Evolutionary conservation across 2,113 vertebrate species (phyloP).

Genomic region (Hypomesus transpacificus): DNA sequence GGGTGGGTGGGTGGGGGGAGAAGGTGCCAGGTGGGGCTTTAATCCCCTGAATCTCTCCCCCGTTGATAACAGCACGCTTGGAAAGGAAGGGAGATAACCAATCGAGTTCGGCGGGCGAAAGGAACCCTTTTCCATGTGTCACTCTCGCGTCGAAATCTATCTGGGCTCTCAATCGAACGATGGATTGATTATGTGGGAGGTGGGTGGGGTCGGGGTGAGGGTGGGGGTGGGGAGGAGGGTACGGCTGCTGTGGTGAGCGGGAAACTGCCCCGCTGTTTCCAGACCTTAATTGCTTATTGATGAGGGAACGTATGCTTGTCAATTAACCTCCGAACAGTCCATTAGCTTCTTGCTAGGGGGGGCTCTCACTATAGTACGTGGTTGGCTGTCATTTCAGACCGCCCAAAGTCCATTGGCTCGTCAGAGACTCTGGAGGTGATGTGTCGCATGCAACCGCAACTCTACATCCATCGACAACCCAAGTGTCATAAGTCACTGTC

Average conservation of each 20-base stretch:
- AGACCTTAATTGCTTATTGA: slow-evolving; percentile 75
- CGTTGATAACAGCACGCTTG: slow-evolving; percentile 11
- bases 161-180: slow-evolving; percentile 54
- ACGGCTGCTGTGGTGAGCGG: slow-evolving; percentile 46
- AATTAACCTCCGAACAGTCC: slow-evolving; percentile 67
- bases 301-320: slow-evolving; percentile 66
- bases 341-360: slow-evolving; percentile 63
- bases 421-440: neutral
- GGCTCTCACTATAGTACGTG: slow-evolving; percentile 56
- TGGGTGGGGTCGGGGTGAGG: slow-evolving; percentile 17
- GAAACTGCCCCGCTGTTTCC: slow-evolving; percentile 50
- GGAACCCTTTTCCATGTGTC: slow-evolving; percentile 34
- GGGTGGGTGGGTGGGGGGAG: no score
- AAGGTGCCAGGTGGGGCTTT: neutral
- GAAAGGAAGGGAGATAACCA: neutral
- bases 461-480: no score
- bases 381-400: slow-evolving; percentile 62
- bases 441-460: no score
- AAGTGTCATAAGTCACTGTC: no score
- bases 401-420: slow-evolving; percentile 32
- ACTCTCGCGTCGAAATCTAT: slow-evolving; percentile 56
- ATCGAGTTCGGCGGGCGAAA: slow-evolving; percentile 23
- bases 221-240: slow-evolving; percentile 18
- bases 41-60: slow-evolving; percentile 1
- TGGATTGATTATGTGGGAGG: slow-evolving; percentile 61